phyloP scores from a whole-genome alignment of 2,797 vertebrate species.

The Acipenser transmontanus region DNA sequence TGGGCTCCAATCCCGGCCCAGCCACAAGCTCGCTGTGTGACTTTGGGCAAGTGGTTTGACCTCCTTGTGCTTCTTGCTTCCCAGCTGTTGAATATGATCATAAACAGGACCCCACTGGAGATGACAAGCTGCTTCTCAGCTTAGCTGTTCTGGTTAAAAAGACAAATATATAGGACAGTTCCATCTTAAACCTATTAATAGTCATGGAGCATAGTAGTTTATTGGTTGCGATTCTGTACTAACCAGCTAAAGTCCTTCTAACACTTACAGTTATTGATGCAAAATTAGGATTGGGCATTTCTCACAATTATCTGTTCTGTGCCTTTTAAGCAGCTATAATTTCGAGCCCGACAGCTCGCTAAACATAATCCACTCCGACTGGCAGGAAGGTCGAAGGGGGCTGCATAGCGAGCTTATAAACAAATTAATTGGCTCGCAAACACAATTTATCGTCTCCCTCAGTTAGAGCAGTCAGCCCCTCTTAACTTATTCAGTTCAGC shows the following conservation, averaged over 20 bases:
- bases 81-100: too few relatives aligned
- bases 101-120: too few relatives aligned
- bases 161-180: neutral
- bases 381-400: slow-evolving; percentile 40
- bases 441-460: slow-evolving; percentile 34
- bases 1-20: too few relatives aligned
- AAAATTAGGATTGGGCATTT: neutral
- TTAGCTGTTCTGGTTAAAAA: neutral
- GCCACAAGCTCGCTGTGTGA: too few relatives aligned
- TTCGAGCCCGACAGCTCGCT: slow-evolving; percentile 43
- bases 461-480: neutral
- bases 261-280: too few relatives aligned
- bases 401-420: slow-evolving; percentile 42
- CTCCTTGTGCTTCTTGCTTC: too few relatives aligned
- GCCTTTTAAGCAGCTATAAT: slow-evolving; percentile 41
- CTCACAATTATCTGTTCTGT: slow-evolving; percentile 12
- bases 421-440: slow-evolving; percentile 52
- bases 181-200: neutral
- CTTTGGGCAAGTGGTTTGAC: too few relatives aligned
- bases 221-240: too few relatives aligned
- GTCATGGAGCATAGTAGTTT: too few relatives aligned
- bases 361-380: slow-evolving; percentile 44
- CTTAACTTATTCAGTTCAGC: slow-evolving; percentile 3
- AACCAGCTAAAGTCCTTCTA: too few relatives aligned
- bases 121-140: too few relatives aligned